Percentiles rank a stretch among this genome's conserved stretches.
Conservation (phyloP, 2,888 invertebrate genomes). For the Octonoba sinensis region DNA sequence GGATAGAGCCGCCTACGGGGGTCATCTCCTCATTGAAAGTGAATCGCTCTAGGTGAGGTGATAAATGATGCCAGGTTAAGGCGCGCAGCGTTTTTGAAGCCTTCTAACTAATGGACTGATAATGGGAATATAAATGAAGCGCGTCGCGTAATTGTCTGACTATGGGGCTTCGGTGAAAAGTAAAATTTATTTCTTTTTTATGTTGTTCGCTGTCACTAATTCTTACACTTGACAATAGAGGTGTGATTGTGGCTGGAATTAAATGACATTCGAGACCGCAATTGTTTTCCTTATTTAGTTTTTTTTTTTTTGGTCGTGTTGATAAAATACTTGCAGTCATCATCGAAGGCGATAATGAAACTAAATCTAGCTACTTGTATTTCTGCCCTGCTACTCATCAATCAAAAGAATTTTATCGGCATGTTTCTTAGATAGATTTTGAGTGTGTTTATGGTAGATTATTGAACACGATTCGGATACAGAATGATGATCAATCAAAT, state of each 20-base stretch:
- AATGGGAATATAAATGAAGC: conserved; percentile 61
- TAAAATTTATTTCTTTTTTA: conserved; percentile 18
- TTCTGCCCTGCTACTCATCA: too few relatives aligned
- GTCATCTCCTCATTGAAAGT: conserved; percentile 38
- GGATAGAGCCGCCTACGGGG: conserved; percentile 36
- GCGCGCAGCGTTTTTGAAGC: conserved; percentile 53
- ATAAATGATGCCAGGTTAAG: conserved; percentile 42
- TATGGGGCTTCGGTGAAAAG: conserved; percentile 28
- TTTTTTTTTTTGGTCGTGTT: too few relatives aligned
- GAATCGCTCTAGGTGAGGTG: conserved; percentile 39
- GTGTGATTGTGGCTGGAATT: conserved; percentile 5
- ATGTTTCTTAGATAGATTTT: too few relatives aligned
- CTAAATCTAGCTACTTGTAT: too few relatives aligned
- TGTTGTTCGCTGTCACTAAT: conserved; percentile 19
- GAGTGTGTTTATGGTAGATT: too few relatives aligned
- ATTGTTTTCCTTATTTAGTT: too few relatives aligned
- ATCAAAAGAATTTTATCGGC: too few relatives aligned
- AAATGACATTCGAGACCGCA: too few relatives aligned
- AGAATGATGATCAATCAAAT: too few relatives aligned
- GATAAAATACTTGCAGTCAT: too few relatives aligned
- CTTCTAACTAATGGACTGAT: conserved; percentile 61
- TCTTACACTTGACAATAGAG: conserved; percentile 22
- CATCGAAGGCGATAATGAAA: too few relatives aligned
- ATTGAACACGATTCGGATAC: too few relatives aligned
- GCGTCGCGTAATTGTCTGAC: conserved; percentile 52